Percentiles rank a stretch among this genome's conserved stretches.
These are phyloP conservation scores for pig (Sus scrofa) DNA, from an alignment of 2,113 vertebrate genomes.

Conservation along the genomic window T2T-Sscrofa CM000817.6:53787001-53787500, in stretches of 20 bases:
- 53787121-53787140: background rate
- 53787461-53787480: background rate
- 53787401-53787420: background rate
- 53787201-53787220: constrained; percentile 15
- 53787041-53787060: background rate
- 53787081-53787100: background rate
- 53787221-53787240: constrained; percentile 66
- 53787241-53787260: constrained; percentile 52
- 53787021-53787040: background rate
- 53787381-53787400: background rate
- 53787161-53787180: constrained; percentile 52
- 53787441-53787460: constrained; percentile 38
- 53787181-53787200: constrained; percentile 40
- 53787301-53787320: background rate
- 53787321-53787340: background rate
- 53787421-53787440: constrained; percentile 20
- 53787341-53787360: background rate
- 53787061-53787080: background rate
- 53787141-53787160: constrained; percentile 77
- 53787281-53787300: background rate
- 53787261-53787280: background rate
- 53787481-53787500: background rate
- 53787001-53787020: background rate
- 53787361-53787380: constrained; percentile 29
- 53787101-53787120: background rate